Base-by-base conservation (phyloP, 1,140 invertebrate species). In the Neuroterus valhalla region DNA sequence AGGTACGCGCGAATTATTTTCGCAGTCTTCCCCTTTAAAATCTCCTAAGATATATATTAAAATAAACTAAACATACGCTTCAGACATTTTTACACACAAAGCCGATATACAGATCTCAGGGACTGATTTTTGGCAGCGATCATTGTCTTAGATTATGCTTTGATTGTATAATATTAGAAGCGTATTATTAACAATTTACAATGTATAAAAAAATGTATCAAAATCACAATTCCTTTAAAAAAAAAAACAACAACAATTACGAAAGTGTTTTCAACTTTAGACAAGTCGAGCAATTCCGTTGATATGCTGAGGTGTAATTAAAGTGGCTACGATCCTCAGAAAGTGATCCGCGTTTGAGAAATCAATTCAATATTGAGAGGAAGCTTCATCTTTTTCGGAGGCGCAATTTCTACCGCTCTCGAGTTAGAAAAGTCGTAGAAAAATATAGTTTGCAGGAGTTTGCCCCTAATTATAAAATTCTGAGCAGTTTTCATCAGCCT, bases 401-500 rank as follows among this genome's bases (percentile, higher is more conserved):
- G 17, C 46, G 46, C 46, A 17, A 48, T 19, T 4, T 48, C 2
- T n/a, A n/a, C 17, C 46, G 17, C 17, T 48, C n/a, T 48, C 1
- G 17, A 48, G 4, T 48, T 48, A 4, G 26, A 62, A 62, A 38
- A 62, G 31, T 62, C 55, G 55, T 15, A 62, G 55, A 38, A 62
- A 62, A 62, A 62, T 62, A 62, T 62, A 62, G n/a, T 31, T 62
- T 26, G 26, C 31, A 23, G 52, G 55, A 62, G 31, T 38, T 31
- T 31, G 55, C 55, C 55, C 55, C 15, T 62, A 62, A 62, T 79
- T 76, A 71, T 71, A 69, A 66, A 44, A 78, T 55, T 80, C 80
- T 14, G 66, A 3, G 10, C 45, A 50, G 11, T 50, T 50, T 62
- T 62, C 43, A 66, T 71, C 43, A 74, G 68, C 71, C 68, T 70